phyloP scores from a whole-genome alignment of 1,140 invertebrate genomes.

The honey bee (Apis mellifera) region DNA sequence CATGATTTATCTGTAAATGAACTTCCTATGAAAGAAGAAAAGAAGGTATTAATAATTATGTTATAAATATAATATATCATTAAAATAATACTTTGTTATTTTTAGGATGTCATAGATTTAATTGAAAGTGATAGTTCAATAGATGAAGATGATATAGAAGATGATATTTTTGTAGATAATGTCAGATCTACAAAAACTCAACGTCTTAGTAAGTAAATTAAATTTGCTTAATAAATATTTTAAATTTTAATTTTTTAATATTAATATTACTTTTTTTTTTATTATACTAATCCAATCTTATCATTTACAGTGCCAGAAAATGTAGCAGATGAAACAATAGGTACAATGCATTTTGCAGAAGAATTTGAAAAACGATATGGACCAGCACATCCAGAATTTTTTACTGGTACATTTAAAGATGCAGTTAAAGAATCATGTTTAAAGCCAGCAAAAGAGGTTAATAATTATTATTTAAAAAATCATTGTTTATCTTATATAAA shows the following conservation, averaged over 20 bases:
- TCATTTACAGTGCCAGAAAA: conserved; percentile 89
- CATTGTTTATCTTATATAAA: background rate
- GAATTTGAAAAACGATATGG: conserved; percentile 92
- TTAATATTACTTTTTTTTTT: background rate
- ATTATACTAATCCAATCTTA: conserved; percentile 41
- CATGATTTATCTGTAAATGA: conserved; percentile 86
- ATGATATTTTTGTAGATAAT: conserved; percentile 93
- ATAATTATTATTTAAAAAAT: conserved; percentile 48
- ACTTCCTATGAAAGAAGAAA: conserved; percentile 82
- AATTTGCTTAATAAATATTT: background rate
- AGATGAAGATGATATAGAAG: conserved; percentile 93
- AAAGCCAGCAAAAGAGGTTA: conserved; percentile 93
- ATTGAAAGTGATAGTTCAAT: conserved; percentile 87
- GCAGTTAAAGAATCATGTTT: conserved; percentile 93
- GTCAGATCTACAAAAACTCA: conserved; percentile 86
- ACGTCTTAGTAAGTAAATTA: conserved; percentile 87
- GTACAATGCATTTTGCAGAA: conserved; percentile 92
- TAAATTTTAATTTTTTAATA: conserved; percentile 8
- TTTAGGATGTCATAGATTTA: conserved; percentile 76
- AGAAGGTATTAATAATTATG: conserved; percentile 77
- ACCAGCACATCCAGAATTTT: conserved; percentile 92
- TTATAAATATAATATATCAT: background rate
- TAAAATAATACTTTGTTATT: conserved; percentile 36
- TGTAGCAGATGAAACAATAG: conserved; percentile 92
- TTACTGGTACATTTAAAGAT: conserved; percentile 93